Base-by-base conservation (phyloP, 2,888 invertebrate genomes). In the Branchellion lobata region DNA sequence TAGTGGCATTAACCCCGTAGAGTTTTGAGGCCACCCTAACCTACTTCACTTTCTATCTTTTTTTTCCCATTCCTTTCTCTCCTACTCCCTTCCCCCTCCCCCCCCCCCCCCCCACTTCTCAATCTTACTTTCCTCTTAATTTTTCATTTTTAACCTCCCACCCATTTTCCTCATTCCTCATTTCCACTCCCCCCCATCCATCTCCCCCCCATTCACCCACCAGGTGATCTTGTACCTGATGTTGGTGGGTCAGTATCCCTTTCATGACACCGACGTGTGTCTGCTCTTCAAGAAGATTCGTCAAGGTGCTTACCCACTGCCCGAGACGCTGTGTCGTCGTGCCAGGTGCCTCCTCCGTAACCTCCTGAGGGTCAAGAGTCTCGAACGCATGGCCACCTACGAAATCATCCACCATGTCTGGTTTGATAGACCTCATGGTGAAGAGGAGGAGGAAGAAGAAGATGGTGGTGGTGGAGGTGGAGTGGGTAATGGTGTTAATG, bases 201-300 rank as follows among this genome's bases (percentile, higher is more conserved):
- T 8, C 40, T 8, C 40, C 40, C 40, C 40, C 5, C 40, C 40
- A 40, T 14, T 8, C 5, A 5, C 40, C 40, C 5, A 3, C 3
- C 61, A 57, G 61, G 61, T 57, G 0, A 51, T 83, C 71, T 73
- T 83, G 21, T 96, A 94, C 90, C 95, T 95, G 84, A 94, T 96
- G 93, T 91, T 96, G 83, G 93, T 94, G 84, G 96, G 95, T 88
- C 85, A 94, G 88, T 96, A 96, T 89, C 96, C 96, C 31, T 96
- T 96, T 90, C 94, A 94, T 89, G 95, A 95, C 87, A 91, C 92
- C 0, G 94, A 94, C 87, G 94, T 94, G 85, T 92, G 92, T 80
- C 92, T 92, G 76, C 90, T 96, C 79, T 95, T 96, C 89, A 92
- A 92, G 82, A 94, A 94, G 89, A 95, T 95, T 85, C 92, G 94